Evolutionary conservation across 2,888 invertebrate species (phyloP).

Genomic region (Chrysolina americana): DNA sequence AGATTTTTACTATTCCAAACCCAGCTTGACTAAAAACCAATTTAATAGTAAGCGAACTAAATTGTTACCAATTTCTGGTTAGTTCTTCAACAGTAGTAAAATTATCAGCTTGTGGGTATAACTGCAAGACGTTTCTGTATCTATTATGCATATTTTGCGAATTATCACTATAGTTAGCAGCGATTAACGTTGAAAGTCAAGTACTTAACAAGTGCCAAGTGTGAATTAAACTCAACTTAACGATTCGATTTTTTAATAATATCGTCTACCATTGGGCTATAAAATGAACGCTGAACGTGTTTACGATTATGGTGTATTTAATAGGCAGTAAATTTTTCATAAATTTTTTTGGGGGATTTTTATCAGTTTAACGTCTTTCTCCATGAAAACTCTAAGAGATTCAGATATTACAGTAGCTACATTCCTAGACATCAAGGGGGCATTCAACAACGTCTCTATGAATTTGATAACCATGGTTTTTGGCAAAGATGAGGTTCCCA

Average conservation of each 20-base stretch:
- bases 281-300: background rate
- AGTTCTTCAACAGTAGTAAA: too few species aligned
- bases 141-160: slow-evolving; percentile 11
- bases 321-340: background rate
- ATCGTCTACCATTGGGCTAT: background rate
- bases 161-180: slow-evolving; percentile 1
- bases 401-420: too few species aligned
- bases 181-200: slow-evolving; percentile 2
- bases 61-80: too few species aligned
- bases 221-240: slow-evolving; percentile 10
- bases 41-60: too few species aligned
- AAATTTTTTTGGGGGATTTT: background rate
- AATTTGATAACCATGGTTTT: too few species aligned
- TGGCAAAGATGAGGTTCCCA: too few species aligned
- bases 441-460: too few species aligned
- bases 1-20: too few species aligned
- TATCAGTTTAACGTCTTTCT: background rate
- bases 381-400: too few species aligned
- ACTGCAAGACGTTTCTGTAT: background rate
- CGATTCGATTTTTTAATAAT: slow-evolving; percentile 11
- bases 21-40: too few species aligned
- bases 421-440: too few species aligned
- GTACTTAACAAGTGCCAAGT: slow-evolving; percentile 10
- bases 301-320: background rate
- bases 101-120: too few species aligned